Evolutionary conservation across 2,888 invertebrate species (phyloP), one percentile per base, ranked within the genome.

Genomic region (Malacosoma neustria): DNA sequence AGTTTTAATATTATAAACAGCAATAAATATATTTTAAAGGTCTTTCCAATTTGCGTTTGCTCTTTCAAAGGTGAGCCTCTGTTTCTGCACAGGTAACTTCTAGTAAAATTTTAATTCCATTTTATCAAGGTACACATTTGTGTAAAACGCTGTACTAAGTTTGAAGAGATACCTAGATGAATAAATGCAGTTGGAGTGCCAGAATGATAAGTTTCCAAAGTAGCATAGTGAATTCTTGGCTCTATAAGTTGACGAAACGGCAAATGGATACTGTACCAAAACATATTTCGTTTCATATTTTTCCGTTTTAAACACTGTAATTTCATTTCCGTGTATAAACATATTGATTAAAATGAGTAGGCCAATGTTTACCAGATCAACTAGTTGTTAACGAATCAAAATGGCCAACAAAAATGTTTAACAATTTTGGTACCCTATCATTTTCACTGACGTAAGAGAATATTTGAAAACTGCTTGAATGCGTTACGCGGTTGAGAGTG

Each of bases 111-210:
- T 36, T 66, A 67, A 56, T 38, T 63, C 65, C 37, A 39, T 30
- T 65, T 47, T 5, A 46, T 58, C 59, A 75, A 76, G 70, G 70
- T 70, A 74, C 72, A 74, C 69, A 74, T 79, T 79, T 72, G 74
- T 72, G 67, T 72, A 76, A 76, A 79, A 74, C 66, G 72, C 65
- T 71, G 70, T 72, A 69, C 59, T 70, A 73, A 77, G 68, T 76
- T 72, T 69, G 68, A 72, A 70, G 72, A 74, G 72, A 69, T 76
- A 75, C 72, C 71, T 74, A 64, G 61, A 67, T 64, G 72, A 71
- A 66, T 71, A 73, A 68, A 67, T 63, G 60, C 74, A 74, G 64
- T 76, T 72, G 51, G 62, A 72, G 70, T 69, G 59, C 70, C 71
- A 67, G 66, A 74, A 74, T 75, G 72, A 75, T 76, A 73, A 76